Base-by-base conservation (phyloP, 2,113 vertebrate genomes). In the Motacilla tschutschensis region DNA sequence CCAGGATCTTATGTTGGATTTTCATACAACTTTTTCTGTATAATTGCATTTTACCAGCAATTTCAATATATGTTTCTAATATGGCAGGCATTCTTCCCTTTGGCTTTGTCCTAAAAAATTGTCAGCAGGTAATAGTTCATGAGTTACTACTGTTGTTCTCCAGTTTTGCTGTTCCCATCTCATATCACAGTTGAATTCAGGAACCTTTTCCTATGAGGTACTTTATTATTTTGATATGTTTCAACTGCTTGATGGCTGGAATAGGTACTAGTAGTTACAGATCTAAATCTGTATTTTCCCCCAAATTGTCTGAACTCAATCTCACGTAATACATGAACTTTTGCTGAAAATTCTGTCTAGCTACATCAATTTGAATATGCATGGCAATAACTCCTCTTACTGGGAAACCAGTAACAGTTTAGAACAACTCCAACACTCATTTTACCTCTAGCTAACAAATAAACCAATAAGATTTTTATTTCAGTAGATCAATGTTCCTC, bases 201-300 rank as follows among this genome's bases (percentile, higher is more conserved):
- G 35, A 76, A 43, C 29, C n/a, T 54, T 62, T 58, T 79, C 54
- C 38, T 43, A 40, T 41, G 2, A 54, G 29, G 22, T 5, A 41
- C 6, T 70, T 62, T 63, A 89, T 79, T 85, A 65, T 86, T 87
- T 82, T n/a, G 25, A 54, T 60, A 73, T 79, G 71, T 73, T 92
- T 55, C 59, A 65, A 7, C 6, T 41, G 7, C 8, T 82, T 87
- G n/a, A 72, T 69, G 26, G 14, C 6, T 50, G 38, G 29, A 92
- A 41, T 19, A 87, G 26, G 16, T 78, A 57, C 41, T 31, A 54
- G 16, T 29, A 38, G 43, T 43, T 82, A 82, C 43, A 82, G 72
- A 62, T 36, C 40, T 70, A 57, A 92, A 84, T 31, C 16, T 80
- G 10, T 29, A 43, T 69, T 88, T 80, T n/a, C 14, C 63, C 70